Base-by-base conservation (phyloP, 2,888 invertebrate species). In the Stenoptilia bipunctidactyla region DNA sequence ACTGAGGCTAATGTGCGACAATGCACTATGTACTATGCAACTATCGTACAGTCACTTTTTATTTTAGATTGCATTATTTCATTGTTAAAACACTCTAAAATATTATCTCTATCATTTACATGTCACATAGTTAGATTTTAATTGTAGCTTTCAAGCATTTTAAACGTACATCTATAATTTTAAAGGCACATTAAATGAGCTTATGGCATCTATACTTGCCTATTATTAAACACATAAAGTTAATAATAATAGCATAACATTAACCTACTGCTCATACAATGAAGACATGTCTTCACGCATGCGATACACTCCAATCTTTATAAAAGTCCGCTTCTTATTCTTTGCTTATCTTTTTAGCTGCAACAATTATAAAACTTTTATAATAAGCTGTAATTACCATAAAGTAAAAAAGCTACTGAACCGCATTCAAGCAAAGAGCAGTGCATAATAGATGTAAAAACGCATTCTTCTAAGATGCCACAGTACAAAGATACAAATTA, bases 1-100 rank as follows among this genome's bases (percentile, higher is more conserved):
- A n/a, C n/a, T n/a, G n/a, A n/a, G n/a, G n/a, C n/a, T n/a, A n/a
- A n/a, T n/a, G n/a, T n/a, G n/a, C 2, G 58, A 70, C 72, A 72
- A 77, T 77, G 80, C 77, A 80, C 77, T 51, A 75, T 66, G 56
- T 80, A 80, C 82, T 80, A 73, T 80, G 76, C 80, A 79, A 66
- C 52, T 47, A 60, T 53, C 82, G 80, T 77, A 80, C 70, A 82
- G 80, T 80, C 20, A 20, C 20, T 8, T 20, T 20, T 8, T 20
- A 20, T 20, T 20, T 20, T 8, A 20, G 20, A 8, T 20, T 8
- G 4, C 3, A 20, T 20, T 20, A 5, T 8, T 20, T 20, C 8
- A 20, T 20, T 20, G 20, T 20, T 20, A 20, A 20, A 20, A 20
- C 20, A 20, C 20, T n/a, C n/a, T 20, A 20, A 20, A 20, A 20